Conservation (phyloP, 2,888 invertebrate genomes). For the Plebejus melissa region DNA sequence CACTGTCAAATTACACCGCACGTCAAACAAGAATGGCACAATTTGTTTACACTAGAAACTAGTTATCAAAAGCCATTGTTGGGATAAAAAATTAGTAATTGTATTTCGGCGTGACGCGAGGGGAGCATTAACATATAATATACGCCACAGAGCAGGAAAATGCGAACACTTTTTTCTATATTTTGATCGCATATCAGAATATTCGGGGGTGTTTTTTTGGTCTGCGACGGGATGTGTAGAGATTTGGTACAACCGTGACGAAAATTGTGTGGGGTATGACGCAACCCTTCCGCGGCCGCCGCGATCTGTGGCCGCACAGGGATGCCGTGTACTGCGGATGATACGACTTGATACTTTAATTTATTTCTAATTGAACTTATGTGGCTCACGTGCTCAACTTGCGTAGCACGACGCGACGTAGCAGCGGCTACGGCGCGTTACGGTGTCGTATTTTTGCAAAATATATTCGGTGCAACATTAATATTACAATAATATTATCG, state of each 20-base stretch:
- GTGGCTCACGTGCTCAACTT: neutral
- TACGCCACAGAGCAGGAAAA: slow-evolving; percentile 42
- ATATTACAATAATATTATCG: neutral
- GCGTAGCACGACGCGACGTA: neutral
- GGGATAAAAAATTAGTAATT: slow-evolving; percentile 62
- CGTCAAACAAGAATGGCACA: slow-evolving; percentile 52
- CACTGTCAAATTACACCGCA: slow-evolving; percentile 22
- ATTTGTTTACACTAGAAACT: slow-evolving; percentile 74
- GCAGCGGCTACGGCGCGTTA: neutral
- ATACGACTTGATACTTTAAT: slow-evolving; percentile 45
- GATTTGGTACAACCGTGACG: slow-evolving; percentile 63
- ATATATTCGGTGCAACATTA: neutral
- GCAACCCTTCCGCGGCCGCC: slow-evolving; percentile 67
- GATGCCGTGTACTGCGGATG: slow-evolving; percentile 43
- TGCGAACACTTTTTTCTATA: neutral
- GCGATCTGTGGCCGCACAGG: slow-evolving; percentile 62
- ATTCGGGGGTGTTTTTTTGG: slow-evolving; percentile 34
- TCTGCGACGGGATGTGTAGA: slow-evolving; percentile 37
- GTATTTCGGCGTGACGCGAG: slow-evolving; percentile 54
- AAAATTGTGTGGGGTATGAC: slow-evolving; percentile 61
- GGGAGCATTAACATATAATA: slow-evolving; percentile 40
- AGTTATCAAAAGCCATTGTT: slow-evolving; percentile 67
- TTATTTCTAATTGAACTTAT: neutral
- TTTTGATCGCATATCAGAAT: slow-evolving; percentile 34
- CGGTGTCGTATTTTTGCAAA: neutral